Evolutionary conservation across 2,888 invertebrate genomes (phyloP).

Genomic region (Teleiodes luculella): DNA sequence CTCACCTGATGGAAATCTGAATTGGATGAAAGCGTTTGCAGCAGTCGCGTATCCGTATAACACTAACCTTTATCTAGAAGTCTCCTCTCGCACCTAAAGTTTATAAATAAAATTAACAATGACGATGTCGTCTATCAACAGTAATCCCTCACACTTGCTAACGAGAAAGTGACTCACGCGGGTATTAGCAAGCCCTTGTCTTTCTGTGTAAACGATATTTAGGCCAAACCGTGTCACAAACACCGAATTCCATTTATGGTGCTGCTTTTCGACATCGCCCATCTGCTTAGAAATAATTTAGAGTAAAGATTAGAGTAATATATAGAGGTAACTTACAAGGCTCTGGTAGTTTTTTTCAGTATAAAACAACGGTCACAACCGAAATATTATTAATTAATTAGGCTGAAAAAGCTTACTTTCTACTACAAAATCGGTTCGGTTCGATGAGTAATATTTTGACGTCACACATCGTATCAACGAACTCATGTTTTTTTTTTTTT

Average conservation of each 20-base stretch:
- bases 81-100: conserved; percentile 5
- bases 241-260: conserved; percentile 56
- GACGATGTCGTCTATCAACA: conserved; percentile 39
- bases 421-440: background rate
- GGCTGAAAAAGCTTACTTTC: background rate
- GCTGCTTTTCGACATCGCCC: conserved; percentile 40
- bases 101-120: conserved; percentile 43
- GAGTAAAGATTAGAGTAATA: background rate
- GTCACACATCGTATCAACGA: conserved; percentile 7
- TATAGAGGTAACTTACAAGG: conserved; percentile 32
- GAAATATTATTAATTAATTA: conserved; percentile 20
- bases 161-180: conserved; percentile 50
- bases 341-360: conserved; percentile 19
- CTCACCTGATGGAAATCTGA: too few species aligned
- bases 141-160: conserved; percentile 44
- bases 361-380: conserved; percentile 26
- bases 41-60: background rate
- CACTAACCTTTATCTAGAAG: background rate
- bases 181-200: conserved; percentile 38
- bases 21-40: background rate
- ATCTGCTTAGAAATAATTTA: conserved; percentile 37
- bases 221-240: conserved; percentile 52
- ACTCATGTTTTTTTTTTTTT: too few species aligned
- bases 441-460: conserved; percentile 17
- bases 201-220: conserved; percentile 38